Evolutionary conservation across 2,888 invertebrate species (phyloP).

Genomic region (Drosophila yooni): DNA sequence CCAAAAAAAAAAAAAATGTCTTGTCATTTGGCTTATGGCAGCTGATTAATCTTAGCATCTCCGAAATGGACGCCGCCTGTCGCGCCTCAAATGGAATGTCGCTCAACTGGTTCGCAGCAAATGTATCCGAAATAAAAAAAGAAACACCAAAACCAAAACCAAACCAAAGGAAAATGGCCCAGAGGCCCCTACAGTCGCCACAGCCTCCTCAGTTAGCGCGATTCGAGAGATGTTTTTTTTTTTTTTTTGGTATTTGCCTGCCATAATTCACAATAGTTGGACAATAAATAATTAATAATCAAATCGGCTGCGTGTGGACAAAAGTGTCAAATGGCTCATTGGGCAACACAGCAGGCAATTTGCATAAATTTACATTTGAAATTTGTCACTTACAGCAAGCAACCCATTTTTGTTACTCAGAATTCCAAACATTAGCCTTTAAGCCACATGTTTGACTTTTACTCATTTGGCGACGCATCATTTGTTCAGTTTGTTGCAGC

Average conservation of each 20-base stretch:
- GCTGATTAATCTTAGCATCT: slow-evolving; percentile 79
- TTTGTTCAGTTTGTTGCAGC: slow-evolving; percentile 2
- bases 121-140: slow-evolving; percentile 28
- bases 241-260: slow-evolving; percentile 49
- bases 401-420: slow-evolving; percentile 10
- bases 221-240: slow-evolving; percentile 15
- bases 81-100: slow-evolving; percentile 75
- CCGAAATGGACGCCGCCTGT: slow-evolving; percentile 66
- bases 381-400: slow-evolving; percentile 51
- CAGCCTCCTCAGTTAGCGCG: slow-evolving; percentile 13
- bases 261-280: slow-evolving; percentile 69
- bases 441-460: slow-evolving; percentile 8
- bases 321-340: slow-evolving; percentile 77
- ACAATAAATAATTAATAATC: slow-evolving; percentile 76
- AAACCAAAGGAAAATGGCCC: slow-evolving; percentile 64
- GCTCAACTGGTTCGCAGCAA: slow-evolving; percentile 71
- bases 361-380: slow-evolving; percentile 68
- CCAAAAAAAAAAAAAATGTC: slow-evolving; percentile 57
- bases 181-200: slow-evolving; percentile 30
- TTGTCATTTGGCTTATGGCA: slow-evolving; percentile 79
- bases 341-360: slow-evolving; percentile 71
- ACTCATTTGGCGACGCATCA: neutral
- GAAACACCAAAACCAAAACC: neutral
- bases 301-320: slow-evolving; percentile 62
- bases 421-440: neutral